A percentile compares a stretch with the other conserved stretches of the same genome.
Conservation (phyloP, 2,888 invertebrate species). For the Sycophila texana region DNA sequence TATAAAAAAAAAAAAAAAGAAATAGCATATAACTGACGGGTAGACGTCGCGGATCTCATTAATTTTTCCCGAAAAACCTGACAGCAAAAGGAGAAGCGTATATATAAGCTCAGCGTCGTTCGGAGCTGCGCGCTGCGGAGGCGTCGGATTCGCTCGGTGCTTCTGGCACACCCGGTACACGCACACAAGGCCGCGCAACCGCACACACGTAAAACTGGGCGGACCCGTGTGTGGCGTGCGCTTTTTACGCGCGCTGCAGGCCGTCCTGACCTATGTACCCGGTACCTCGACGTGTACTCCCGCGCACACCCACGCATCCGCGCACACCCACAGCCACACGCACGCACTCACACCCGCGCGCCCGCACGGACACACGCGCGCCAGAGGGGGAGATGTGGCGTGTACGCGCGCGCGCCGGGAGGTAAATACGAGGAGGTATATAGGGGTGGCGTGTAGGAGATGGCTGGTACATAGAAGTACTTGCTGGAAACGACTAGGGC, state of each 20-base stretch:
- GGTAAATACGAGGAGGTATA: conserved; percentile 60
- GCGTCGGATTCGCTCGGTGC: conserved; percentile 4
- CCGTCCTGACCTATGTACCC: conserved; percentile 66
- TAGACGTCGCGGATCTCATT: too few species aligned
- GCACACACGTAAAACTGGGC: conserved; percentile 4
- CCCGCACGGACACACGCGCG: conserved; percentile 44
- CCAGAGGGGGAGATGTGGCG: conserved; percentile 21
- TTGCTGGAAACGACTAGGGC: conserved; percentile 73
- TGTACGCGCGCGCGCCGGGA: conserved; percentile 52
- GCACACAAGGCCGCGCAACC: not conserved
- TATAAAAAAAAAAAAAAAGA: too few species aligned
- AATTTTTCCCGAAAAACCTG: too few species aligned
- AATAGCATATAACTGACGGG: too few species aligned
- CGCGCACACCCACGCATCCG: not conserved
- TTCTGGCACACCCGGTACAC: conserved; percentile 22
- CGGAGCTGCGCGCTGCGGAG: too few species aligned
- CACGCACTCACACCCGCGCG: not conserved
- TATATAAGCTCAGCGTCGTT: too few species aligned
- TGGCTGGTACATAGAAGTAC: conserved; percentile 73
- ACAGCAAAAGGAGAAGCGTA: too few species aligned
- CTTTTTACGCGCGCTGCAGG: conserved; percentile 64
- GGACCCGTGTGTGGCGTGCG: conserved; percentile 55
- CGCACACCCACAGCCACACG: not conserved
- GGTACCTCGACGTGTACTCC: conserved; percentile 17
- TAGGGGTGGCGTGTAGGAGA: conserved; percentile 71